A percentile compares a stretch with the other conserved stretches of the same genome.
phyloP scores from a whole-genome alignment of 2,797 vertebrate genomes.

The Melanotaenia pygmaea region DNA sequence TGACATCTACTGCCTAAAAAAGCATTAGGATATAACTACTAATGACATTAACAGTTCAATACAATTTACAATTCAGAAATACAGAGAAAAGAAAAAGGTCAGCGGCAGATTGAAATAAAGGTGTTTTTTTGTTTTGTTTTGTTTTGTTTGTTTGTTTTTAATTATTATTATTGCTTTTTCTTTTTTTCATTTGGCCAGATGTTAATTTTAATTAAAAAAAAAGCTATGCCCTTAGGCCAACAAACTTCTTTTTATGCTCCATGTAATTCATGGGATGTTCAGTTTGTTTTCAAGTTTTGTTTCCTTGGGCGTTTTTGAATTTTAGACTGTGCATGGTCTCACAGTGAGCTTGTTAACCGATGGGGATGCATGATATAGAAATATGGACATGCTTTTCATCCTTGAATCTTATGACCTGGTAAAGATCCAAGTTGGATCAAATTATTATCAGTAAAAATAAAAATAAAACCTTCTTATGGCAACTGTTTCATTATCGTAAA shows the following conservation, averaged over 20 bases:
- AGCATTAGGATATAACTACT: not conserved
- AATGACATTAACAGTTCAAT: not conserved
- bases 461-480: not conserved
- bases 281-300: not conserved
- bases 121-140: no score
- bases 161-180: not conserved
- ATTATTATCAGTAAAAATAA: no score
- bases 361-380: no score
- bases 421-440: no score
- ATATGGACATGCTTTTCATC: no score
- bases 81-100: not conserved
- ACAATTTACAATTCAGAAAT: not conserved
- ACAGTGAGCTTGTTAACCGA: no score
- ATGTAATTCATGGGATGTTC: not conserved
- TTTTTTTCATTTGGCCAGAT: not conserved
- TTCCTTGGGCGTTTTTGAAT: not conserved
- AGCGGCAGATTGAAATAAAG: not conserved
- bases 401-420: no score
- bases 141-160: not conserved
- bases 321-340: not conserved
- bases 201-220: not conserved
- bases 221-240: not conserved
- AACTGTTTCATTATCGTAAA: not conserved
- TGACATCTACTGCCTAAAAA: constrained; percentile 67
- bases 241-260: not conserved